Evolutionary conservation across 2,888 invertebrate genomes (phyloP), one percentile per base, ranked within the genome.

Genomic region (Malthinus flaveolus): DNA sequence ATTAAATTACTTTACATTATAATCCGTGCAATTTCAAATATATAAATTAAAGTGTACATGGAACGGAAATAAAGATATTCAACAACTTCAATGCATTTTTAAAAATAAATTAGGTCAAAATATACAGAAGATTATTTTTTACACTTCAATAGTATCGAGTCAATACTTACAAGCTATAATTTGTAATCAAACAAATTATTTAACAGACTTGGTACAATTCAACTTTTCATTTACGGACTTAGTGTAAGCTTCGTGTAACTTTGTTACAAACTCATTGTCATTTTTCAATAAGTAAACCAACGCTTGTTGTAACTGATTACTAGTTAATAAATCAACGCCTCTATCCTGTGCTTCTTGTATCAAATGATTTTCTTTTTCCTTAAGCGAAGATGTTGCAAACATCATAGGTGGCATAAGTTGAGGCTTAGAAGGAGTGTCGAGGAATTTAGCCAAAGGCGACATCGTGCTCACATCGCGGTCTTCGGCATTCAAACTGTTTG

Each of bases 231-330:
- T 84, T 73, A 91, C 89, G 32, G 91, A 91, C 79, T 93, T 91
- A 11, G 95, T 88, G 76, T 96, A 96, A 52, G 93, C 95, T 80
- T 95, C 93, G 75, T 96, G 95, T 62, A 96, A 82, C 78, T 91
- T 93, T 73, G 88, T 89, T 33, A 94, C 87, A 80, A 96, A 96
- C 67, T 91, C 91, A 32, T 89, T 84, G 78, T 96, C 95, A 78
- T 90, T 90, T 80, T 91, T 90, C 56, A 95, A 82, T 56, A 96
- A 83, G 80, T 94, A 90, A 70, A 89, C 87, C 73, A 96, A 87
- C 31, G 95, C 94, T 80, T 95, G 94, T 33, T 92, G 86, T 60
- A 96, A 83, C 77, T 96, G 96, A 74, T 91, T 90, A 76, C 89
- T 88, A 42, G 93, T 95, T 49, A 96, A 82, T 10, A 93, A 91